Evolutionary conservation across 1,140 invertebrate species (phyloP).

Genomic region (Drosophila ananassae): DNA sequence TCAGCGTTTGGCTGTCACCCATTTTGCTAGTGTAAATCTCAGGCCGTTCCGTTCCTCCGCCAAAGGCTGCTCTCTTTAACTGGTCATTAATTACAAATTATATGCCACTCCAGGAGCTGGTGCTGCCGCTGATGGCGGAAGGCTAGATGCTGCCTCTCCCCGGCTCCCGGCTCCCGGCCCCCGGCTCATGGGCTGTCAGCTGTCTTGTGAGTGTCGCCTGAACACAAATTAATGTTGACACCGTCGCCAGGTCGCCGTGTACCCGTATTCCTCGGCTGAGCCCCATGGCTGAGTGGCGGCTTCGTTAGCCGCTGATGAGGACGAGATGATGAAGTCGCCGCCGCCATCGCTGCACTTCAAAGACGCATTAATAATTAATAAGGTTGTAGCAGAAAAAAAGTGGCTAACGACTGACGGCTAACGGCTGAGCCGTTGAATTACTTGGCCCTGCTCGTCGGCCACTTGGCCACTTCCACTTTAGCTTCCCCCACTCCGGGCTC

Average conservation of each 20-base stretch:
- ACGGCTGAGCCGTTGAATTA: conserved; percentile 28
- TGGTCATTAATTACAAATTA: conserved; percentile 82
- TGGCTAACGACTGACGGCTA: conserved; percentile 13
- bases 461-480: conserved; percentile 56
- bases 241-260: conserved; percentile 27
- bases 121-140: conserved; percentile 25
- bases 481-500: conserved; percentile 22
- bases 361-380: conserved; percentile 79
- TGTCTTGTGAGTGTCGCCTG: conserved; percentile 70
- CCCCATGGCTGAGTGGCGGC: conserved; percentile 56
- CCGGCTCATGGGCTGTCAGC: conserved; percentile 49
- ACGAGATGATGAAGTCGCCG: conserved; percentile 36
- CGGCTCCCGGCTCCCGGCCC: neutral
- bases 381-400: conserved; percentile 54
- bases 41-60: conserved; percentile 24
- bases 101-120: conserved; percentile 53
- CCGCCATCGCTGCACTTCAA: conserved; percentile 55
- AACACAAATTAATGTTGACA: conserved; percentile 79
- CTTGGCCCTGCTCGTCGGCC: conserved; percentile 51
- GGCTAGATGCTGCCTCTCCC: neutral
- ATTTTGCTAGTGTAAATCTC: conserved; percentile 71
- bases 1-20: conserved; percentile 81
- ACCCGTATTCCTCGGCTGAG: conserved; percentile 1
- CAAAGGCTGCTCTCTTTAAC: conserved; percentile 66
- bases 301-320: conserved; percentile 61